These are phyloP conservation scores for Eubasilissa regina DNA, from an alignment of 1,140 invertebrate genomes.

Conservation along the genomic window DNA sequence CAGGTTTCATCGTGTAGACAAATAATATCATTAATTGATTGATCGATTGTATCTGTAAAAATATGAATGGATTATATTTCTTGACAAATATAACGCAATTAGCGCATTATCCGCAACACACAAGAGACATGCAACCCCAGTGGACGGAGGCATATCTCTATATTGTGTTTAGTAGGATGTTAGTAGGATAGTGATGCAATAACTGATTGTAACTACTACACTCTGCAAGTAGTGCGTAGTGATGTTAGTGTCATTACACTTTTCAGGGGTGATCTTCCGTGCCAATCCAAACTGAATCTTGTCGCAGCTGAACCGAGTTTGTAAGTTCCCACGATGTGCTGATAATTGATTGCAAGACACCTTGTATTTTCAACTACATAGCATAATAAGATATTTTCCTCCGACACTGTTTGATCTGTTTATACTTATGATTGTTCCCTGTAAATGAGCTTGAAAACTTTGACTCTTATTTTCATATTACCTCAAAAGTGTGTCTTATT, in stretches of 20 bases:
- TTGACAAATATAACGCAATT: no score
- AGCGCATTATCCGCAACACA: no score
- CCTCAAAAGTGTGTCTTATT: constrained; percentile 25
- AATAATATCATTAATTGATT: no score
- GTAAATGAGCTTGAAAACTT: constrained; percentile 56
- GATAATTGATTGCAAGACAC: constrained; percentile 49
- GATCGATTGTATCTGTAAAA: no score
- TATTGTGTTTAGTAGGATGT: no score
- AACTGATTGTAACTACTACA: background rate
- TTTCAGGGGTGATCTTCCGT: constrained; percentile 79
- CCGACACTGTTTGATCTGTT: constrained; percentile 49
- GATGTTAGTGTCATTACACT: constrained; percentile 61
- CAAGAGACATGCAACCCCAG: no score
- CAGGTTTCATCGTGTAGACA: no score
- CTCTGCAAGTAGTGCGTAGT: constrained; percentile 48
- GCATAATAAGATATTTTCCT: constrained; percentile 40
- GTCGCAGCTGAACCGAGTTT: constrained; percentile 62
- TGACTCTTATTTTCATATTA: constrained; percentile 45
- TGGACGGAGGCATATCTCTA: no score
- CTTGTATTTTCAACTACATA: constrained; percentile 54
- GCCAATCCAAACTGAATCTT: constrained; percentile 63
- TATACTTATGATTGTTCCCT: constrained; percentile 23
- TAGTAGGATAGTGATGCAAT: constrained; percentile 3
- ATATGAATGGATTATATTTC: no score
- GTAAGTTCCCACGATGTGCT: constrained; percentile 64